Percentiles rank a stretch among this genome's conserved stretches.
phyloP scores from a whole-genome alignment of 2,888 invertebrate genomes.

The Temnothorax rugatulus region DNA sequence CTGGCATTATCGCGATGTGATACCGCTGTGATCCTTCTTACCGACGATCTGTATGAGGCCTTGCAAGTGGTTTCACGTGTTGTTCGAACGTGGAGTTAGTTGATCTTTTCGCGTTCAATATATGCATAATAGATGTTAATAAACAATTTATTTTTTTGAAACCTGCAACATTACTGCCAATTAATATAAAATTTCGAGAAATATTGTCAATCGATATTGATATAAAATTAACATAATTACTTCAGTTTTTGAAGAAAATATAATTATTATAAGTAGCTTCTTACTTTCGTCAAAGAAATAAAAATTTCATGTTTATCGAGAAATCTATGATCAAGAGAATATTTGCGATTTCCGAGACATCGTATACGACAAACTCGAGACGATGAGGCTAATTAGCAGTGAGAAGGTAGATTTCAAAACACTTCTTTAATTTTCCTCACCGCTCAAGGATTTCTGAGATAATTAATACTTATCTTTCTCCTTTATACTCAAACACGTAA shows the following conservation, averaged over 20 bases:
- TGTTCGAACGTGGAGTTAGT: slow-evolving; percentile 18
- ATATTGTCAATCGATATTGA: not conserved
- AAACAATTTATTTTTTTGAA: not conserved
- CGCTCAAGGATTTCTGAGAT: slow-evolving; percentile 27
- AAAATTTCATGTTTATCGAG: not conserved
- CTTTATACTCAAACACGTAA: slow-evolving; percentile 36
- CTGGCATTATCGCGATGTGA: slow-evolving; percentile 60
- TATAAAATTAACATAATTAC: slow-evolving; percentile 6
- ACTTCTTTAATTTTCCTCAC: not conserved
- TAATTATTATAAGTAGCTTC: not conserved
- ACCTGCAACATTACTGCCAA: not conserved
- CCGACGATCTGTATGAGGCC: slow-evolving; percentile 54
- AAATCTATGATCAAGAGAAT: not conserved
- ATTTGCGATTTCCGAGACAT: slow-evolving; percentile 1
- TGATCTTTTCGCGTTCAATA: not conserved
- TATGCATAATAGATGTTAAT: not conserved
- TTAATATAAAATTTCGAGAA: not conserved
- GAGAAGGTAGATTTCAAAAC: slow-evolving; percentile 29
- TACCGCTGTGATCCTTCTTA: slow-evolving; percentile 61
- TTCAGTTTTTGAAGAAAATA: not conserved
- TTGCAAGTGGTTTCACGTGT: not conserved
- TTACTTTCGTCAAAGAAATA: not conserved
- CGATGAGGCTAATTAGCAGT: not conserved
- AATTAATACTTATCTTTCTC: slow-evolving; percentile 60
- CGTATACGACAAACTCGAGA: not conserved